Base-by-base conservation (phyloP, 2,113 vertebrate genomes). In the Rhinoptilus africanus region DNA sequence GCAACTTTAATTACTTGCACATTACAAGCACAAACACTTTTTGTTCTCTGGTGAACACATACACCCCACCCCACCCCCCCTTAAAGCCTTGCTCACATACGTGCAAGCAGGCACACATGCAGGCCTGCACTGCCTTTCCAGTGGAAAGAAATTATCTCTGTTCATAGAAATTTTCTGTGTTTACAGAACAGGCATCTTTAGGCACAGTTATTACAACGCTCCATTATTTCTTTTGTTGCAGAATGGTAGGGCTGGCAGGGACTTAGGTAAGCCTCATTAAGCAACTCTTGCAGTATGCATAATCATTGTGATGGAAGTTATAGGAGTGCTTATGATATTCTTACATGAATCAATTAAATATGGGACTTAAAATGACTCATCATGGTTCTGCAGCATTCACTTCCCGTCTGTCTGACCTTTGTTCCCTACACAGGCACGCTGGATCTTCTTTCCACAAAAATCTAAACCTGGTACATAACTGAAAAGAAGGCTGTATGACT, bases 221-320 rank as follows among this genome's bases (percentile, higher is more conserved):
- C 88, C 92, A 91, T 87, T 96, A 93, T 96, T 97, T 87, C 95
- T 82, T 91, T 87, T 91, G 86, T 94, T 94, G 48, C 76, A 81
- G 88, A 94, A 81, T 78, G 64, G 74, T 92, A 79, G 85, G 85
- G 93, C 72, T 97, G 94, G 88, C 92, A 96, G 85, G 59, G 66
- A 84, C 91, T 95, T 92, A 91, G 91, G 95, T 92, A 94, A 94
- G 94, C 69, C 86, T 95, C 94, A 96, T 97, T 96, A 97, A 94
- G 95, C 91, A 97, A 83, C 92, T 85, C 89, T 91, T 87, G 80
- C 84, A 89, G 69, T 92, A 92, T 89, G 91, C 84, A 91, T 93
- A 95, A 95, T 96, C 83, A 91, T 23, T 85, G 73, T 75, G 74
- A 91, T 87, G 88, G 92, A 94, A 89, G 91, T 82, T 88, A 97